Evolutionary conservation across 2,888 invertebrate genomes (phyloP).

Genomic region (Brachypalpus laphriformis): DNA sequence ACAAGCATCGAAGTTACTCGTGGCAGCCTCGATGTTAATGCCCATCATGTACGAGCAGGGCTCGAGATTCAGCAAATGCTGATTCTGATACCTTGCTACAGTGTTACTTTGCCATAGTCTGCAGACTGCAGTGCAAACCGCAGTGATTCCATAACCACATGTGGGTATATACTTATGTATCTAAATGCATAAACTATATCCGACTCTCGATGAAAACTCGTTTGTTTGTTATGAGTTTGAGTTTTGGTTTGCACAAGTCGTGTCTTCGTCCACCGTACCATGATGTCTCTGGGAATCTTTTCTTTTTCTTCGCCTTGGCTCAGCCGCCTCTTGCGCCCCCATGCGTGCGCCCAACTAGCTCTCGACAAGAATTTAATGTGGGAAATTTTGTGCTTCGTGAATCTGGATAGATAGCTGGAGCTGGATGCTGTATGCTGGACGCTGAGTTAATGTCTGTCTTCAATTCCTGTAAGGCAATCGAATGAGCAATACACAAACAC

Average conservation of each 20-base stretch:
- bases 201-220: slow-evolving; percentile 62
- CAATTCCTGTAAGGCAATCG: slow-evolving; percentile 51
- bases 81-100: slow-evolving; percentile 18
- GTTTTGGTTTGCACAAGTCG: slow-evolving; percentile 44
- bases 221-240: slow-evolving; percentile 65
- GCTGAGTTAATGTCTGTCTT: slow-evolving; percentile 51
- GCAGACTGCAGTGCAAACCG: slow-evolving; percentile 44
- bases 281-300: slow-evolving; percentile 64
- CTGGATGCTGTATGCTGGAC: slow-evolving; percentile 31
- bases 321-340: slow-evolving; percentile 4
- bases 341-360: slow-evolving; percentile 24
- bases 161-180: not conserved
- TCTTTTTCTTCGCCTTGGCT: slow-evolving; percentile 30
- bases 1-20: slow-evolving; percentile 58
- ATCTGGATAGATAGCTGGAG: slow-evolving; percentile 49
- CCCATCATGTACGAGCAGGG: slow-evolving; percentile 34
- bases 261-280: slow-evolving; percentile 40
- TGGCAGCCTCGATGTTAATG: slow-evolving; percentile 55
- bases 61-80: slow-evolving; percentile 29
- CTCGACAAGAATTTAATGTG: slow-evolving; percentile 68
- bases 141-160: slow-evolving; percentile 35
- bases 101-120: slow-evolving; percentile 21
- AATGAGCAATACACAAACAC: slow-evolving; percentile 21
- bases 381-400: slow-evolving; percentile 64
- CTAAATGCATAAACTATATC: slow-evolving; percentile 46